Evolutionary conservation across 2,797 vertebrate genomes (phyloP).

Genomic region (Tarsius wallacei): DNA sequence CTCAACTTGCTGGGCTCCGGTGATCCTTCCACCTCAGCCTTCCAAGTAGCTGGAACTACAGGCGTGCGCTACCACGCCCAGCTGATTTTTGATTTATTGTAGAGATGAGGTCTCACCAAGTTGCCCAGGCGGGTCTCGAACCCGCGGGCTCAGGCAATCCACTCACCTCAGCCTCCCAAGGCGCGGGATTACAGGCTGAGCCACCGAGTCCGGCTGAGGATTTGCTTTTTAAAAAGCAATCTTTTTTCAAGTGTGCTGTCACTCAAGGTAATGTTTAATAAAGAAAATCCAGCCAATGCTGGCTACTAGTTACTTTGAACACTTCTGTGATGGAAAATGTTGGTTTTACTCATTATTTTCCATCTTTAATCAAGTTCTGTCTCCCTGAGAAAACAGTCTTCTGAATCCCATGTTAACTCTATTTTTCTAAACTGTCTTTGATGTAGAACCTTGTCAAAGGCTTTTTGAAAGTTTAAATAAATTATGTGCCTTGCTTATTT

Average conservation of each 20-base stretch:
- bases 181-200: too few species aligned
- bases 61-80: too few species aligned
- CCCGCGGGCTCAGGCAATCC: too few species aligned
- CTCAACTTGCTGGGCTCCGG: too few species aligned
- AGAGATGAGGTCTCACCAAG: too few species aligned
- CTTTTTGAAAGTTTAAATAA: conserved; percentile 76
- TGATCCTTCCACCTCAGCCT: too few species aligned
- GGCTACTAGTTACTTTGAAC: conserved; percentile 5
- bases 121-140: too few species aligned
- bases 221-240: neutral
- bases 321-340: conserved; percentile 33
- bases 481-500: conserved; percentile 52
- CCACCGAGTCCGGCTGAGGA: too few species aligned
- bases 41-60: too few species aligned
- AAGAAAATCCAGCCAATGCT: conserved; percentile 35
- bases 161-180: too few species aligned
- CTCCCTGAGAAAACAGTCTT: conserved; percentile 19
- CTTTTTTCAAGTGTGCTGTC: neutral
- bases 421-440: conserved; percentile 61
- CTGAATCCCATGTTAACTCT: neutral
- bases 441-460: conserved; percentile 57
- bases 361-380: conserved; percentile 58
- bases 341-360: conserved; percentile 19
- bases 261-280: conserved; percentile 49
- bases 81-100: too few species aligned